phyloP scores from a whole-genome alignment of 2,797 vertebrate genomes.

The Ambastaia sidthimunki region DNA sequence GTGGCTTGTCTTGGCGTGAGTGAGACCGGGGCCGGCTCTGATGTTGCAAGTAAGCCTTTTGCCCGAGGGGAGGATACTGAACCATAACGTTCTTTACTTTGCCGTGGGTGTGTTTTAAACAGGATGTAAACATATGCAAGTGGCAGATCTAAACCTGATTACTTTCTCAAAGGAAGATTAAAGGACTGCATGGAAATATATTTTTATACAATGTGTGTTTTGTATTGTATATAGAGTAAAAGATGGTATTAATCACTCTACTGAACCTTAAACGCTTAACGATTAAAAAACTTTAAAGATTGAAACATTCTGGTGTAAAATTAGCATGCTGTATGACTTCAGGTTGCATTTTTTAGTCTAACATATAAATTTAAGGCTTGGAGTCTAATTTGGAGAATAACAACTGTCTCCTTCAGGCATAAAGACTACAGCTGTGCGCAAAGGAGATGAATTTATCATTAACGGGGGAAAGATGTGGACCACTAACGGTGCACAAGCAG shows the following conservation, averaged over 20 bases:
- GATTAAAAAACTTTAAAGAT: neutral
- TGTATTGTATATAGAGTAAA: conserved; percentile 7
- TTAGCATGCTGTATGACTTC: neutral
- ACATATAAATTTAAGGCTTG: neutral
- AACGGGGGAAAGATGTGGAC: conserved; percentile 89
- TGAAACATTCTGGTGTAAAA: neutral
- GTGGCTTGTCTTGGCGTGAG: conserved; percentile 87
- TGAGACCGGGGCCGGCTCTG: conserved; percentile 84
- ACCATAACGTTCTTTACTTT: neutral
- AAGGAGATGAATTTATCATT: conserved; percentile 81
- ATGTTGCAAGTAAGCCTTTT: conserved; percentile 83
- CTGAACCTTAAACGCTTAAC: neutral
- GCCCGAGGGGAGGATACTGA: neutral
- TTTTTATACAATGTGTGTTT: neutral
- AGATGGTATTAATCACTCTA: neutral
- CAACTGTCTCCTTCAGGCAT: conserved; percentile 71
- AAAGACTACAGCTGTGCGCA: conserved; percentile 81
- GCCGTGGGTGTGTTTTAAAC: conserved; percentile 28
- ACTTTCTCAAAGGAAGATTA: conserved; percentile 22
- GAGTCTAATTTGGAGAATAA: neutral
- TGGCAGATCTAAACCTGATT: conserved; percentile 8
- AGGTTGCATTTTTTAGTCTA: neutral
- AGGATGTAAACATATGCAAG: conserved; percentile 12
- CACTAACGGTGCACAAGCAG: conserved; percentile 80
- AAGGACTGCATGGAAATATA: conserved; percentile 29